These are phyloP conservation scores for Acanthisitta chloris DNA, from an alignment of 2,113 vertebrate genomes.

Conservation along the genomic window DNA sequence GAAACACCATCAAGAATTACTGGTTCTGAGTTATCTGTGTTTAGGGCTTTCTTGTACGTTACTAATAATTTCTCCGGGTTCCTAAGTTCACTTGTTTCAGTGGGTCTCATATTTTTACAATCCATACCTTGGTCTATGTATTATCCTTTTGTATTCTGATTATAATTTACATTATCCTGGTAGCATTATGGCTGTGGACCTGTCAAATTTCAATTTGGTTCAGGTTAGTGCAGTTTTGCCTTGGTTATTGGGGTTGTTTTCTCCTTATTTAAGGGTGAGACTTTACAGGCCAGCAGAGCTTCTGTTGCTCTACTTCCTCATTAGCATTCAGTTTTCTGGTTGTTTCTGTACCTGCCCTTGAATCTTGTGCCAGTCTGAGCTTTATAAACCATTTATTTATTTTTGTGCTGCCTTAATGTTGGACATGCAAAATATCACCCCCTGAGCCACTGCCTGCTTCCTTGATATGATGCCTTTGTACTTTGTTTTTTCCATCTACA, in stretches of 20 bases:
- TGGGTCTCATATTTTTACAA: background rate
- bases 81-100: background rate
- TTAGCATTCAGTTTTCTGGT: constrained; percentile 19
- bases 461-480: constrained; percentile 42
- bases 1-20: background rate
- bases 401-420: constrained; percentile 39
- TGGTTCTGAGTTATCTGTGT: background rate
- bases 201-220: background rate
- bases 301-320: background rate
- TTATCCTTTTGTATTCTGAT: background rate
- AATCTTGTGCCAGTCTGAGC: background rate
- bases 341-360: constrained; percentile 37
- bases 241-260: background rate
- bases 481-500: constrained; percentile 14
- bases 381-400: constrained; percentile 51
- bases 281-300: background rate
- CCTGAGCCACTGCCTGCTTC: constrained; percentile 21
- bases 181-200: background rate
- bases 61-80: background rate
- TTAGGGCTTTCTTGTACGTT: background rate
- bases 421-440: constrained; percentile 30
- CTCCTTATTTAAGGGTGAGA: background rate
- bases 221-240: background rate
- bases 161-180: background rate
- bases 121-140: background rate